These are phyloP conservation scores for Vanacampus margaritifer DNA, from an alignment of 2,113 vertebrate species.

Conservation along the genomic window DNA sequence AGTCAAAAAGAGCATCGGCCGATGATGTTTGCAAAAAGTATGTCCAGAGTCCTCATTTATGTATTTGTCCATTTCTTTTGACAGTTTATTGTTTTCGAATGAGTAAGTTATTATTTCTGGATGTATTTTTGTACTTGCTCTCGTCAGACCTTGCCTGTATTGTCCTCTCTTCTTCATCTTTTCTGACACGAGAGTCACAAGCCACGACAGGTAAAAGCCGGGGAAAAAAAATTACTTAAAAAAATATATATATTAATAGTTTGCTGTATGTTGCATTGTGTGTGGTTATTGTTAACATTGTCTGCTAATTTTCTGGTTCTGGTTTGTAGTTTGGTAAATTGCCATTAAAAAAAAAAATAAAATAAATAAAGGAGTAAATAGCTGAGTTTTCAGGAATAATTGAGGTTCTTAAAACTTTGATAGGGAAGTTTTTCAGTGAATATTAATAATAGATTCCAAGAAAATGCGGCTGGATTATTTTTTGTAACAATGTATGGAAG, in stretches of 20 bases:
- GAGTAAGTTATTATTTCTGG: not conserved
- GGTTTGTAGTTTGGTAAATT: no score
- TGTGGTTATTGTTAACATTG: not conserved
- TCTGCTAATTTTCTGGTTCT: no score
- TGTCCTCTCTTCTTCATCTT: slow-evolving; percentile 62
- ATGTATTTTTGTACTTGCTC: slow-evolving; percentile 19
- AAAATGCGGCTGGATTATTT: no score
- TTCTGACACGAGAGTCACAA: slow-evolving; percentile 58
- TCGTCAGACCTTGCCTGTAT: slow-evolving; percentile 68
- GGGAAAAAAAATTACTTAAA: not conserved
- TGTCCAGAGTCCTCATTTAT: not conserved
- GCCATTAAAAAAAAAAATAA: no score
- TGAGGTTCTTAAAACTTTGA: no score
- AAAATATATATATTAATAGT: not conserved
- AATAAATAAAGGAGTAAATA: no score
- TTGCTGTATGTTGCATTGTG: not conserved
- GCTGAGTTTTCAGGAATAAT: no score
- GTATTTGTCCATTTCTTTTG: slow-evolving; percentile 13
- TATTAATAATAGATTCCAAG: no score
- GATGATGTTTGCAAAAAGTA: slow-evolving; percentile 19
- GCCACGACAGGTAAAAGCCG: slow-evolving; percentile 64
- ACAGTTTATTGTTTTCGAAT: slow-evolving; percentile 6
- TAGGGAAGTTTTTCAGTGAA: no score
- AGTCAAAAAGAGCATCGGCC: slow-evolving; percentile 64
- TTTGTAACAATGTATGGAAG: no score